phyloP scores from a whole-genome alignment of 2,888 invertebrate genomes.

The Oligia fasciuncula region DNA sequence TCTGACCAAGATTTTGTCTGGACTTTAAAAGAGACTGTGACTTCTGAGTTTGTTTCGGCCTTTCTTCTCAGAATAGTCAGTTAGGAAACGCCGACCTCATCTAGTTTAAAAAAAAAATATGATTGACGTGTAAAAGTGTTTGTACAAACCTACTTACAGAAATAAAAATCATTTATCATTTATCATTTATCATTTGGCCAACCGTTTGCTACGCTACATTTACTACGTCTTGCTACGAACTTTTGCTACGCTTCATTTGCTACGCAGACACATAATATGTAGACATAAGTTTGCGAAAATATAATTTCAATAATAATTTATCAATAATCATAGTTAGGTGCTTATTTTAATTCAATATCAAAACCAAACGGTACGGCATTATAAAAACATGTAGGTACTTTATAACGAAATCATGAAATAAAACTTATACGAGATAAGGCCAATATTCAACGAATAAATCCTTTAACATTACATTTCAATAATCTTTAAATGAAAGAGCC shows the following conservation, averaged over 20 bases:
- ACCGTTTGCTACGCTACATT: conserved; percentile 27
- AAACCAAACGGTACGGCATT: neutral
- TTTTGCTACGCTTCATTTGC: conserved; percentile 2
- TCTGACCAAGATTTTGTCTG: too few relatives aligned
- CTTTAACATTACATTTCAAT: conserved; percentile 4
- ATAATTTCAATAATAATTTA: neutral
- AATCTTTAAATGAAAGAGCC: conserved; percentile 7
- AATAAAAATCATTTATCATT: too few relatives aligned
- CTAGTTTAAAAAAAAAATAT: too few relatives aligned
- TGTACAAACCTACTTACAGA: too few relatives aligned
- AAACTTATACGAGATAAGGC: neutral
- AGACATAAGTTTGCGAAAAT: neutral
- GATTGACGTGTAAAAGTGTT: too few relatives aligned
- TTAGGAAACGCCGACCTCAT: too few relatives aligned
- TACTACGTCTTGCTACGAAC: conserved; percentile 12
- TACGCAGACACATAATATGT: neutral
- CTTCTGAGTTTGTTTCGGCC: too few relatives aligned
- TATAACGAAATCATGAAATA: neutral
- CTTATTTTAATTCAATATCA: neutral
- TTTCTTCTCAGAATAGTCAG: too few relatives aligned
- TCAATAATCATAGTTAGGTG: neutral
- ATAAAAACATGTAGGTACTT: too few relatives aligned
- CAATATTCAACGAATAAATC: neutral
- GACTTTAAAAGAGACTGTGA: too few relatives aligned
- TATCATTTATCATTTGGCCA: too few relatives aligned